A percentile compares a stretch with the other conserved stretches of the same genome.
Conservation (phyloP, 1,140 invertebrate species). For the Saccostrea glomerata region DNA sequence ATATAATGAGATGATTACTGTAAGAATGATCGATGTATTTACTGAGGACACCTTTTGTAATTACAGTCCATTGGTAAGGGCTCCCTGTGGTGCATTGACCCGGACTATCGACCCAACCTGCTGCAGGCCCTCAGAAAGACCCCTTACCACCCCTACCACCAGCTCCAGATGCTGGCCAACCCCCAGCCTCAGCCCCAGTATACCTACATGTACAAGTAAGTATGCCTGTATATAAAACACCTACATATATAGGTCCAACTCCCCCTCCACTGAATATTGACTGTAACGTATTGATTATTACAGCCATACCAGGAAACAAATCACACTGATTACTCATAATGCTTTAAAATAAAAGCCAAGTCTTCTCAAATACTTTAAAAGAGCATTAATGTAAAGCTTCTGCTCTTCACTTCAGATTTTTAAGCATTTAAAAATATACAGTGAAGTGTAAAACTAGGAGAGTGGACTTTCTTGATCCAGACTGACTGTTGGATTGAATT, state of each 20-base stretch:
- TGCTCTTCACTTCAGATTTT: no score
- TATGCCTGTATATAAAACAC: not conserved
- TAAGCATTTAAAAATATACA: no score
- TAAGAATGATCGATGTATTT: constrained; percentile 2
- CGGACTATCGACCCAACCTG: constrained; percentile 90
- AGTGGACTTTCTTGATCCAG: no score
- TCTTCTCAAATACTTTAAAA: no score
- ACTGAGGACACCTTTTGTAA: not conserved
- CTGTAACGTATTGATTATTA: not conserved
- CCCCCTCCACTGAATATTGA: not conserved
- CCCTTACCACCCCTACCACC: constrained; percentile 87
- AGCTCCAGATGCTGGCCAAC: constrained; percentile 79
- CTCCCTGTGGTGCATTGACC: constrained; percentile 96
- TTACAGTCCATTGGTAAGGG: constrained; percentile 94
- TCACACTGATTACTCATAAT: not conserved
- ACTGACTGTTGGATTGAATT: no score
- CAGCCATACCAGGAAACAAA: not conserved
- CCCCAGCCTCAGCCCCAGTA: constrained; percentile 66
- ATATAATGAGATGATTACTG: constrained; percentile 17
- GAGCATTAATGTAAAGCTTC: no score
- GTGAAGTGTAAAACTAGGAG: no score
- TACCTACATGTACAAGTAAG: constrained; percentile 66
- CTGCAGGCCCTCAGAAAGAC: constrained; percentile 90
- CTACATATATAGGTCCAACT: not conserved
- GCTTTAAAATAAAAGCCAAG: no score